Base-by-base conservation (phyloP, 2,797 vertebrate species). In the Gymnocypris eckloni region DNA sequence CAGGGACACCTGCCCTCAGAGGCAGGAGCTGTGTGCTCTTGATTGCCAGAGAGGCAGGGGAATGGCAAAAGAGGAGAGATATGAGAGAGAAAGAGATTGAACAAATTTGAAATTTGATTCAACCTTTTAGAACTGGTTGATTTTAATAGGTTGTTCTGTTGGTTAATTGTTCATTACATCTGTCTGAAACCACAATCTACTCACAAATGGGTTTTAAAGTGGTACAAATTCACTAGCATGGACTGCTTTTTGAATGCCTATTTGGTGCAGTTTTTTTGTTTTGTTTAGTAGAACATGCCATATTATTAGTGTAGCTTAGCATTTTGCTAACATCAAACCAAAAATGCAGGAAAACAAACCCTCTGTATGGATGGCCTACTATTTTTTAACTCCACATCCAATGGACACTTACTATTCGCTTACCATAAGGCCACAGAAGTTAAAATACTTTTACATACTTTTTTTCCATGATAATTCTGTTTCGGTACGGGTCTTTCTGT, bases 1-100 rank as follows among this genome's bases (percentile, higher is more conserved):
- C 81, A 83, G 25, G 20, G 86, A 66, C 70, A 87, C 83, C 83
- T 84, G 73, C 22, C 66, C 43, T 64, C 80, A 75, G 41, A 84
- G 45, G 9, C 64, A 54, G 10, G 73, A 70, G 75, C 61, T 33
- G 81, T 39, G 41, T n/a, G 59, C 16, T 22, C 7, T 59, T 61
- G 39, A 83, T 15, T 48, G 54, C 70, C 15, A 43, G 56, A 48
- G 61, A 69, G 37, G 22, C 10, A 70, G 13, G 4, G 50, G 52
- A 39, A 76, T 15, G 37, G 50, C 0, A 18, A 45, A 43, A 59
- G 28, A 1, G 18, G 20, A 75, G 56, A 20, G 22, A 59, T 7
- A 37, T 0, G 33, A 3, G 16, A 77, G 15, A 84, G 71, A 67
- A 84, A 45, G 10, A 37, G 6, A 77, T 84, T 28, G 28, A 28